phyloP scores from a whole-genome alignment of 2,113 vertebrate species.

The Podilymbus podiceps region DNA sequence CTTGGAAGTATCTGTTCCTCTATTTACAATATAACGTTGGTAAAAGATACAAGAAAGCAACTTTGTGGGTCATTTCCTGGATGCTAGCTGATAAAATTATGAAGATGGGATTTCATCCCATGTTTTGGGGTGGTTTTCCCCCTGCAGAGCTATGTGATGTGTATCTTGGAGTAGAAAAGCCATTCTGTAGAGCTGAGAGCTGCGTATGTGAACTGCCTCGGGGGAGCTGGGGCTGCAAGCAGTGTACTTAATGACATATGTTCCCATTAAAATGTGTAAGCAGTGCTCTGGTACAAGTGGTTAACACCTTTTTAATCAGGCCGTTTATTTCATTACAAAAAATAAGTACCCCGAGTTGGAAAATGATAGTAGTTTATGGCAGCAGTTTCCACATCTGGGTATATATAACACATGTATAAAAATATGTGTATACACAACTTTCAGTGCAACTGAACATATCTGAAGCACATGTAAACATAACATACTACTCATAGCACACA shows the following conservation, averaged over 20 bases:
- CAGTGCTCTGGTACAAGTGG: slow-evolving; percentile 3
- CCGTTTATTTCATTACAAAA: slow-evolving; percentile 4
- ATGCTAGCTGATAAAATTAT: background rate
- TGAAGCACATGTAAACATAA: background rate
- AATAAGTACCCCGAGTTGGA: background rate
- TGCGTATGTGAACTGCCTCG: background rate
- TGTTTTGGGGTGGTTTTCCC: background rate
- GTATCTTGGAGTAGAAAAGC: background rate
- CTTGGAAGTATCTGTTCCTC: slow-evolving; percentile 15
- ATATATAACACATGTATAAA: background rate
- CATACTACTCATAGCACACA: background rate
- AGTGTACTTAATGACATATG: slow-evolving; percentile 4
- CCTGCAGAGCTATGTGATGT: background rate
- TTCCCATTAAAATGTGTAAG: slow-evolving; percentile 21
- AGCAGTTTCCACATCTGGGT: background rate
- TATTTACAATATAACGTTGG: background rate
- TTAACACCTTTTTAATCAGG: slow-evolving; percentile 46
- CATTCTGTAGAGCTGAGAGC: background rate
- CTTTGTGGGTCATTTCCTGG: background rate
- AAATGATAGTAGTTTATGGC: background rate
- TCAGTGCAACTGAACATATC: background rate
- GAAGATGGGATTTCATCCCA: background rate
- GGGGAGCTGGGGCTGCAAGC: background rate
- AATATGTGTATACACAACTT: background rate
- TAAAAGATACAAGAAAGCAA: background rate